Percentiles rank a stretch among this genome's conserved stretches.
Evolutionary conservation across 2,113 vertebrate genomes (phyloP).

Genomic region (Chionomys nivalis): DNA sequence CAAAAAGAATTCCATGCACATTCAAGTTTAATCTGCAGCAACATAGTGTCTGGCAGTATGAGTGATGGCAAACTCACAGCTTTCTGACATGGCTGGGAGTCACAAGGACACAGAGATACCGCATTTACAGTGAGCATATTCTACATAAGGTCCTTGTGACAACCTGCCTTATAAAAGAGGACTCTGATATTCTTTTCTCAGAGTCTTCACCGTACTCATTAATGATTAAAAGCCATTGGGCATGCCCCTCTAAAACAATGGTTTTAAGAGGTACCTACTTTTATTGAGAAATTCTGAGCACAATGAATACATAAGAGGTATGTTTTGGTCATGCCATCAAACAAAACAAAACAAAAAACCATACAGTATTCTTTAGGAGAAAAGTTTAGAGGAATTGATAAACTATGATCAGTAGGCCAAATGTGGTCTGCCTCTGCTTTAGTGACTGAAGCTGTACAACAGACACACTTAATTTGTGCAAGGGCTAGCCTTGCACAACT

Average conservation of each 20-base stretch:
- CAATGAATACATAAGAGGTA: neutral
- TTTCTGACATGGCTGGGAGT: neutral
- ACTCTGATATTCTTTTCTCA: neutral
- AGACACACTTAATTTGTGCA: neutral
- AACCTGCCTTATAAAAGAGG: neutral
- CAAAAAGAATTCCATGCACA: neutral
- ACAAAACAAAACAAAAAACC: neutral
- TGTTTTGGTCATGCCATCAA: neutral
- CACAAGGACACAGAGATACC: too few relatives aligned
- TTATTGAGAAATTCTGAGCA: neutral
- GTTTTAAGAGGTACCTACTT: neutral
- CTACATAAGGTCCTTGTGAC: neutral
- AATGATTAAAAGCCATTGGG: neutral
- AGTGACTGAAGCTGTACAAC: neutral
- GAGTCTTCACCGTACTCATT: neutral
- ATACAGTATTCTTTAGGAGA: neutral
- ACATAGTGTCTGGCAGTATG: neutral
- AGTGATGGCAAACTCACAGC: neutral
- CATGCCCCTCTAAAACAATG: accelerated
- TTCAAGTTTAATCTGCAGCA: neutral
- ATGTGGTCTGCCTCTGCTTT: neutral
- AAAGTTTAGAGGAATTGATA: neutral
- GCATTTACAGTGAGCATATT: neutral
- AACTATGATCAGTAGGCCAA: neutral
- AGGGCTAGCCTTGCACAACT: neutral